A percentile compares a stretch with the other conserved stretches of the same genome.
Conservation (phyloP, 2,797 vertebrate species). For the Stomatorhinus walkeri region DNA sequence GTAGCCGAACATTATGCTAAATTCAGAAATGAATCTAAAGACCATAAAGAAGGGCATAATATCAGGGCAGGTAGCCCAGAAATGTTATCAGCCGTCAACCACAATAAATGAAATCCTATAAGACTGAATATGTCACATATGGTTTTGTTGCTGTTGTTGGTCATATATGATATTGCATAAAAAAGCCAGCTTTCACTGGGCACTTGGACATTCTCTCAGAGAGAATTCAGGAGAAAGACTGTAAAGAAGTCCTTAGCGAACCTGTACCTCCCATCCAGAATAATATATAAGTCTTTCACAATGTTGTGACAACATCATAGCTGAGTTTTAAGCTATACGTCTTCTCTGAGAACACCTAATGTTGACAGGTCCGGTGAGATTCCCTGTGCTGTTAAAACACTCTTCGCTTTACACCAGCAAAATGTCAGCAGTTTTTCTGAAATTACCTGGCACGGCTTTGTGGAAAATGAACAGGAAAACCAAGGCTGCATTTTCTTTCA, state of each 20-base stretch:
- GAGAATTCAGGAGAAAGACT: not conserved
- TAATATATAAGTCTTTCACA: not conserved
- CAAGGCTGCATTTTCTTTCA: not conserved
- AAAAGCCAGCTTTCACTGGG: not conserved
- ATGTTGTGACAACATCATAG: not conserved
- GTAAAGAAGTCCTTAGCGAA: not conserved
- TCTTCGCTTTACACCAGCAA: not conserved
- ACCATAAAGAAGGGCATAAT: constrained; percentile 38
- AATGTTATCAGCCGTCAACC: constrained; percentile 25
- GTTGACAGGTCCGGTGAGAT: not conserved
- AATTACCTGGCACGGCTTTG: not conserved
- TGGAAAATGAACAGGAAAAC: not conserved
- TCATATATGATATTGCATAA: not conserved
- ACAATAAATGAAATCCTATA: constrained; percentile 38
- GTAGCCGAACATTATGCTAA: constrained; percentile 57
- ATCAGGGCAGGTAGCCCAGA: constrained; percentile 41
- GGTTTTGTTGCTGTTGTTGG: not conserved
- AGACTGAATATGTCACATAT: constrained; percentile 47
- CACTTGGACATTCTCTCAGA: not conserved
- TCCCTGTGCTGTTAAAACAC: not conserved
- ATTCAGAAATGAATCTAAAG: constrained; percentile 52
- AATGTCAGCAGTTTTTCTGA: not conserved
- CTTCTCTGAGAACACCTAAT: not conserved
- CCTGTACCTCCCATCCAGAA: not conserved
- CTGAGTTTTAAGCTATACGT: not conserved